Evolutionary conservation across 1,140 invertebrate genomes (phyloP), one percentile per base, ranked within the genome.

Genomic region (Saxidomus purpurata): DNA sequence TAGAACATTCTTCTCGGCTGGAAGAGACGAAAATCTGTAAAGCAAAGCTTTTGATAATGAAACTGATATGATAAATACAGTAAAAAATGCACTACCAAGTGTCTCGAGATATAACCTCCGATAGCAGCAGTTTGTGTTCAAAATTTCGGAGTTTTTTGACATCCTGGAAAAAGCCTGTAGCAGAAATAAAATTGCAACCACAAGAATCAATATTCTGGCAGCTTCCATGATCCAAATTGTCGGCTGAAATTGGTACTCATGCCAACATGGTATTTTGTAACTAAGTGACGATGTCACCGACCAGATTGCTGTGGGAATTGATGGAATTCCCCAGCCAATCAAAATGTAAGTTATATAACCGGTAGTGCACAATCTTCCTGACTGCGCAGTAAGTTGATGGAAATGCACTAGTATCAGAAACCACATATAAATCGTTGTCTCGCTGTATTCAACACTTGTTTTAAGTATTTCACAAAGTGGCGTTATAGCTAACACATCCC

Each of bases 321-420:
- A 4, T 2, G 84, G 52, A 28, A 76, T n/a, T 22, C 69, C 69
- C 84, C 84, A 87, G 4, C 71, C 84, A 49, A 87, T 31, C 31
- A 87, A 11, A 77, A 55, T 31, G 38, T 87, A 87, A 1, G 52
- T 59, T 43, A 59, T 43, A 63, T 87, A 87, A 25, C 34, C 71
- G 22, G 74, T 17, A 69, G 36, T 55, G 17, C 84, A n/a, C 0
- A 61, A 43, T 28, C 52, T 63, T 15, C 71, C 71, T 22, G 84
- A 61, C 31, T 63, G 74, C 0, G 52, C 38, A 25, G 25, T 31
- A 22, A 63, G 74, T 11, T 77, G 84, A 28, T 52, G 36, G 28
- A 38, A 40, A 47, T 87, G 84, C 17, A 28, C 15, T 28, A 71
- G 47, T 13, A 87, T 76, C 34, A 87, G 8, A 38, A 76, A 40